Evolutionary conservation across 2,888 invertebrate genomes (phyloP), one percentile per base, ranked within the genome.

Genomic region (Ecdyonurus torrentis): DNA sequence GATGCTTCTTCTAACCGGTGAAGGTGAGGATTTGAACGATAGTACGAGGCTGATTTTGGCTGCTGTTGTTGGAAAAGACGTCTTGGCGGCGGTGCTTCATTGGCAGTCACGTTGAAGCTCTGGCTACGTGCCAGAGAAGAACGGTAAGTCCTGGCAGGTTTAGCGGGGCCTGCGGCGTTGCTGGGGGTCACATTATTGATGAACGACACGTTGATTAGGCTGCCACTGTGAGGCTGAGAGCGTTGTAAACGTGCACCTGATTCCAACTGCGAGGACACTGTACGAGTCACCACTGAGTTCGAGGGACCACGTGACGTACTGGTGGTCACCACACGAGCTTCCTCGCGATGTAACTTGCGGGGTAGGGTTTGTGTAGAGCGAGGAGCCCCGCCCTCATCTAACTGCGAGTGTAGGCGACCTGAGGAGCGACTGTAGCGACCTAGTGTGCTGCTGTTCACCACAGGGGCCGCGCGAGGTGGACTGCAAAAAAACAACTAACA

Each of bases 361-460:
- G 91, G 91, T 67, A 91, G 75, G 1, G 91, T 91, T 74, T 90
- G 91, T 10, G 71, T 66, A 19, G 77, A 65, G 79, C 76, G 68
- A 80, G 77, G 62, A 81, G 55, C 55, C 20, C 19, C 78, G 70
- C 79, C 77, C 74, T 74, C 74, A 74, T 82, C 76, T 75, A 83
- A 75, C 67, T 81, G 80, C 66, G 76, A 76, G 64, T 77, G 77
- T 69, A 88, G 75, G 65, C 88, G 83, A 72, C 87, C 83, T 60
- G 87, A 86, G 23, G 89, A 87, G 76, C 89, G 90, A 78, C 89
- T 89, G 77, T 88, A 85, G 67, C 90, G 83, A 65, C 89, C 90
- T 70, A 91, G 78, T 52, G 89, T 89, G 69, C 83, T 81, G 72
- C 81, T 83, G 72, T 83, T 83, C 67, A 82, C n/a, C 37, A 37